These are phyloP conservation scores for Argopecten irradians DNA, from an alignment of 1,140 invertebrate genomes.

Conservation along the genomic window DNA sequence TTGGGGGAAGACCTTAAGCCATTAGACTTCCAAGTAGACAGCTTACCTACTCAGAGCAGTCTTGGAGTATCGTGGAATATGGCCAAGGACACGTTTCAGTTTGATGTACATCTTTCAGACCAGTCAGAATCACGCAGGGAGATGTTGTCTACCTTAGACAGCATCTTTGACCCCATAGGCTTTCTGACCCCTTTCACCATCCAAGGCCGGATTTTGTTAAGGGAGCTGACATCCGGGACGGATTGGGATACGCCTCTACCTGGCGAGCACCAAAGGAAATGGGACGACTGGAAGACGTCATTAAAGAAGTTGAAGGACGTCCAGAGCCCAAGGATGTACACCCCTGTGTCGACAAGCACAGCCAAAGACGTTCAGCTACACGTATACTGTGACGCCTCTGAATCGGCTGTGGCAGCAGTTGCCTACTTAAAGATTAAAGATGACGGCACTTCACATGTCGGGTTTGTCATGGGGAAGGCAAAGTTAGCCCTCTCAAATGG, in stretches of 20 bases:
- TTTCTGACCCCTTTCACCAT: no score
- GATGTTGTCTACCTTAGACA: conserved; percentile 42
- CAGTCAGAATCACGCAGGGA: conserved; percentile 33
- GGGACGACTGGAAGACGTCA: neutral
- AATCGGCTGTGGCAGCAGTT: conserved; percentile 48
- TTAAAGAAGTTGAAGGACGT: conserved; percentile 3
- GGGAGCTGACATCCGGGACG: no score
- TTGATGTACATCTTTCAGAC: neutral
- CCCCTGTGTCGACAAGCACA: neutral
- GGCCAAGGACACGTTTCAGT: conserved; percentile 37
- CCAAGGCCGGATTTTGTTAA: conserved; percentile 42
- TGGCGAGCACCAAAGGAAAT: neutral
- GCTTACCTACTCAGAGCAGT: no score
- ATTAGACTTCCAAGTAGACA: conserved; percentile 30
- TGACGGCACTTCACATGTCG: no score
- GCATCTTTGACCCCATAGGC: no score
- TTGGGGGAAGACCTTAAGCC: conserved; percentile 28
- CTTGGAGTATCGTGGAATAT: conserved; percentile 45
- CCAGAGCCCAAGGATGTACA: neutral
- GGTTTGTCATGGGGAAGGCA: no score
- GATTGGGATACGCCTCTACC: conserved; percentile 52
- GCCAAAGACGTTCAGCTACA: neutral
- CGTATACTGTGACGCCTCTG: conserved; percentile 55
- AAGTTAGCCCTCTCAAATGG: no score
- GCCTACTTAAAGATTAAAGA: conserved; percentile 37